phyloP scores from a whole-genome alignment of 1,140 invertebrate species.

The Colletes gigas region DNA sequence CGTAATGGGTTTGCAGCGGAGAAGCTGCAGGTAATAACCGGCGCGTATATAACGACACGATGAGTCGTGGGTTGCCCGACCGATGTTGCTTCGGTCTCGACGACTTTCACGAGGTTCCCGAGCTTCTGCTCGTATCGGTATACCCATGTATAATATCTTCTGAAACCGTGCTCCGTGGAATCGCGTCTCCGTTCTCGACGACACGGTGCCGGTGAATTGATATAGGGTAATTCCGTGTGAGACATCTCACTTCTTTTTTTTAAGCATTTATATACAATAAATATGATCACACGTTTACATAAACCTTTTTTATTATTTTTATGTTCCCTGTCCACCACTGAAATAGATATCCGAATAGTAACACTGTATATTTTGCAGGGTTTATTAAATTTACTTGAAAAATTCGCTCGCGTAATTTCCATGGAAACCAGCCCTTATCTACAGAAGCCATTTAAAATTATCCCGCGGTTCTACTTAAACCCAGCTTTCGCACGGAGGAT shows the following conservation, averaged over 20 bases:
- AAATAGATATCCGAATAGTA: no score
- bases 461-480: background rate
- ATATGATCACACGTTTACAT: no score
- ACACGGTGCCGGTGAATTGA: background rate
- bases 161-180: constrained; percentile 6
- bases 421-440: background rate
- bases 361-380: no score
- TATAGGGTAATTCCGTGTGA: no score
- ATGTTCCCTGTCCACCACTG: no score
- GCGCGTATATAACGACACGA: constrained; percentile 67
- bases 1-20: constrained; percentile 66
- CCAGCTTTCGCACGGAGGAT: background rate
- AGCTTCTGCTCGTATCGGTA: constrained; percentile 46
- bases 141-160: constrained; percentile 25
- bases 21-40: constrained; percentile 63
- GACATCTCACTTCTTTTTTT: no score
- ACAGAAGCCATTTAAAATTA: background rate
- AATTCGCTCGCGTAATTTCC: no score
- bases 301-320: no score
- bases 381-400: no score
- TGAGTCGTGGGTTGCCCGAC: constrained; percentile 62
- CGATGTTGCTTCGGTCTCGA: constrained; percentile 46
- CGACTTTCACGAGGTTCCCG: constrained; percentile 61
- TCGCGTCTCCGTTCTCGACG: constrained; percentile 5
- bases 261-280: no score